Evolutionary conservation across 2,888 invertebrate genomes (phyloP).

Genomic region (Drosophila falleni): DNA sequence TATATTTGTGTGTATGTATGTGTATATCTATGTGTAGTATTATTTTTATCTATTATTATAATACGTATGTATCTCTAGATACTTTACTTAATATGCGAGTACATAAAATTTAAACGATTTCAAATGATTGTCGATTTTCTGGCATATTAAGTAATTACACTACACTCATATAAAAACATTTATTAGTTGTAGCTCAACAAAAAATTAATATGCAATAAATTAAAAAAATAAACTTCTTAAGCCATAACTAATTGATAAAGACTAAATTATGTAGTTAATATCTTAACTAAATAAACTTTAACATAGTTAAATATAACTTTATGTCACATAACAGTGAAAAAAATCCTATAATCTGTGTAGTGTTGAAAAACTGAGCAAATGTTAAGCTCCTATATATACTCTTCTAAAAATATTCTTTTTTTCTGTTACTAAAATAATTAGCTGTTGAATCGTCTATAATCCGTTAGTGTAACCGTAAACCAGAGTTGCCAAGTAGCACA

Average conservation of each 20-base stretch:
- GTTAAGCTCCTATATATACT: conserved; percentile 17
- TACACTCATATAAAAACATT: conserved; percentile 3
- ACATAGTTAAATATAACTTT: conserved; percentile 19
- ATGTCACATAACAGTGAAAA: conserved; percentile 8
- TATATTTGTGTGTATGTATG: conserved; percentile 2
- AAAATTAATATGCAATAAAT: neutral
- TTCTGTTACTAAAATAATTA: conserved; percentile 44
- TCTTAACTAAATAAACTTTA: conserved; percentile 7
- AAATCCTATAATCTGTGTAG: conserved; percentile 42
- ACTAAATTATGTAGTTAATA: conserved; percentile 42
- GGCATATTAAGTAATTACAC: conserved; percentile 19
- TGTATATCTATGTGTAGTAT: conserved; percentile 45
- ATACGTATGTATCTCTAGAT: conserved; percentile 19
- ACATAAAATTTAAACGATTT: conserved; percentile 11
- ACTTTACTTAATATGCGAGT: conserved; percentile 21
- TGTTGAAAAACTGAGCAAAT: conserved; percentile 30
- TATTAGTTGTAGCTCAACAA: conserved; percentile 35
- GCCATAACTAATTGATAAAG: conserved; percentile 31
- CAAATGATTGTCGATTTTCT: conserved; percentile 9
- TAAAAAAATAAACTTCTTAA: conserved; percentile 2
- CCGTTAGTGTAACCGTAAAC: conserved; percentile 26
- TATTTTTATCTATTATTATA: conserved; percentile 8
- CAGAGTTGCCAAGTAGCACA: conserved; percentile 11
- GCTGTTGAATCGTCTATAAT: conserved; percentile 40
- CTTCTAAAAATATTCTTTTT: neutral